Evolutionary conservation across 2,113 vertebrate species (phyloP), one percentile per base, ranked within the genome.

Genomic region (Mastomys natalensis): DNA sequence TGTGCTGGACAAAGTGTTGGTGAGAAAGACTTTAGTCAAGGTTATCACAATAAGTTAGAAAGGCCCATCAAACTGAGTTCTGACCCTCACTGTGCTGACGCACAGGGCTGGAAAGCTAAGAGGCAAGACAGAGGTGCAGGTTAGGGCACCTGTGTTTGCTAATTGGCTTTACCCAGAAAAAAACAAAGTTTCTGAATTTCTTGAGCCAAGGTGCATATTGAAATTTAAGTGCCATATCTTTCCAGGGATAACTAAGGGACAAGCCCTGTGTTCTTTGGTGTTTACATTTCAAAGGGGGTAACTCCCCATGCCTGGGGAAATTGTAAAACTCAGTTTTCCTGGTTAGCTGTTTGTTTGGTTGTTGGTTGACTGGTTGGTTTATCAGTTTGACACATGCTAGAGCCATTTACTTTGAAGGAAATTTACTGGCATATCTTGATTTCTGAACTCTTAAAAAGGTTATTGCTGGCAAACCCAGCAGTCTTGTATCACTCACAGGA

Each of bases 221-320:
- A 45, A 70, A 92, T 11, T 55, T 48, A 66, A 66, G 40, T 29
- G 31, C 60, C 60, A n/a, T 7, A 48, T 34, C 16, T 43, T 85
- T 62, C 26, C 58, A 85, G 13, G 24, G 58, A 85, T n/a, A 85
- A 84, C 6, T 40, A 43, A 26, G 7, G 55, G 24, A 2, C 4
- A 12, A 62, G 29, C 51, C 51, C 5, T 81, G 34, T 55, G 11
- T 53, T 1, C 26, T 9, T 87, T 81, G 45, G 43, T 62, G 40
- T 34, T 87, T 95, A 31, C 17, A 92, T 87, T 95, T 84, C 81
- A 90, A 80, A 87, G 40, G 60, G n/a, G 21, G 74, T 55, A 16
- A 5, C 77, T 89, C 24, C n/a, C 24, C 48, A 15, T 10, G n/a
- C 17, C 64, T 86, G 48, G 21, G 53, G 76, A 74, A 95, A 29